Percentiles rank a stretch among this genome's conserved stretches.
These are phyloP conservation scores for Sebastes itinus DNA, from an alignment of 2,797 vertebrate genomes.

Conservation along the genomic window DNA sequence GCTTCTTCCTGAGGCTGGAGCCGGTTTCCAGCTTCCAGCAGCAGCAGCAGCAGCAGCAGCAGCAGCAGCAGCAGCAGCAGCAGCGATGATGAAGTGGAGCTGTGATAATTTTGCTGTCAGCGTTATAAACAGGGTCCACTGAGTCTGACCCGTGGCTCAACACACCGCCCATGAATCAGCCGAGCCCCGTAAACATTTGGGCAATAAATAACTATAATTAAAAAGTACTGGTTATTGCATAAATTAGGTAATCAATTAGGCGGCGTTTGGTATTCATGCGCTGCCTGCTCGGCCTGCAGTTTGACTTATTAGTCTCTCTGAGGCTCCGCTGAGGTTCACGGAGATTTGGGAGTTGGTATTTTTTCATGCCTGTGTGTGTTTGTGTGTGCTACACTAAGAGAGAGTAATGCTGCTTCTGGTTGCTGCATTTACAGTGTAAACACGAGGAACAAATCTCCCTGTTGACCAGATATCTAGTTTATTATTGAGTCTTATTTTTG, in stretches of 20 bases:
- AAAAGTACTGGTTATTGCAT: conserved; percentile 80
- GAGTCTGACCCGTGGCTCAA: conserved; percentile 65
- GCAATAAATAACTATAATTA: conserved; percentile 80
- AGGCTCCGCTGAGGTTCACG: conserved; percentile 41
- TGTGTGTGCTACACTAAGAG: conserved; percentile 2
- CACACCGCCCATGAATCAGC: conserved; percentile 73
- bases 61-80: neutral
- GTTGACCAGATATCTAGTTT: neutral
- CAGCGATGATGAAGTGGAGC: conserved; percentile 58
- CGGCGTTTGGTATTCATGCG: conserved; percentile 83
- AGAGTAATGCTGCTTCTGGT: neutral
- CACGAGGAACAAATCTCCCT: neutral
- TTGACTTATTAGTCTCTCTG: conserved; percentile 79
- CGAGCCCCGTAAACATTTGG: conserved; percentile 66
- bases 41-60: neutral
- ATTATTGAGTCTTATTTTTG: neutral
- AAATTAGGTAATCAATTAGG: conserved; percentile 86
- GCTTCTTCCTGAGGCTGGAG: neutral
- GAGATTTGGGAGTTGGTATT: conserved; percentile 40
- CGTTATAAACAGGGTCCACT: conserved; percentile 65
- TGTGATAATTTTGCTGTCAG: conserved; percentile 65
- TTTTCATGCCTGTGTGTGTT: conserved; percentile 17
- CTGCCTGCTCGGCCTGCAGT: conserved; percentile 74
- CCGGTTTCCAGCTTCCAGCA: neutral
- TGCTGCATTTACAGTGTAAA: conserved; percentile 6